A percentile compares a stretch with the other conserved stretches of the same genome.
Conservation (phyloP, 2,888 invertebrate species). For the Acleris sparsana region DNA sequence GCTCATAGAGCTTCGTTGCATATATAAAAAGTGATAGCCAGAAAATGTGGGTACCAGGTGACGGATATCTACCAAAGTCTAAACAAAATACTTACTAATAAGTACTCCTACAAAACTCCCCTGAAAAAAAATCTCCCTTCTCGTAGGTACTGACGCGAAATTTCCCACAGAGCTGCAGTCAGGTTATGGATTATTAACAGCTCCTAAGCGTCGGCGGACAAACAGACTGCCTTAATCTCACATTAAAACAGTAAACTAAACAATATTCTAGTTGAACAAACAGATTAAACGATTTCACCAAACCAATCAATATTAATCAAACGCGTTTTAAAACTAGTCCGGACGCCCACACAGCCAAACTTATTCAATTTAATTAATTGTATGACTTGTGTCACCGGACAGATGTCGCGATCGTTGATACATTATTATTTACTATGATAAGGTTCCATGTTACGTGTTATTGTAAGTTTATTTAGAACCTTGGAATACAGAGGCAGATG, state of each 20-base stretch:
- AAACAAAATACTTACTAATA: too few relatives aligned
- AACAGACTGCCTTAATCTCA: too few relatives aligned
- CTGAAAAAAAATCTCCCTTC: too few relatives aligned
- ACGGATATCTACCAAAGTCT: too few relatives aligned
- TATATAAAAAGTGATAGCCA: too few relatives aligned
- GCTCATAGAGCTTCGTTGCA: too few relatives aligned
- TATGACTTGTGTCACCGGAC: conserved; percentile 53
- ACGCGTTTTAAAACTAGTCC: conserved; percentile 27
- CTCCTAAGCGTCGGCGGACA: too few relatives aligned
- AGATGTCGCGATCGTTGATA: conserved; percentile 52
- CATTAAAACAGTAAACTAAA: not conserved
- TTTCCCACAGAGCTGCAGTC: too few relatives aligned
- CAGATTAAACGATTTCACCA: conserved; percentile 1
- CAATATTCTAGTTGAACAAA: not conserved
- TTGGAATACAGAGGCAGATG: conserved; percentile 44
- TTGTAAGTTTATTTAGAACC: conserved; percentile 10
- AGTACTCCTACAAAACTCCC: too few relatives aligned
- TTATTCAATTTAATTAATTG: conserved; percentile 61
- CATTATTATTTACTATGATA: not conserved
- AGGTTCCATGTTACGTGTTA: not conserved
- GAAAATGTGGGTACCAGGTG: too few relatives aligned
- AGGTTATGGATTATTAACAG: too few relatives aligned
- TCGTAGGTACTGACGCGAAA: too few relatives aligned
- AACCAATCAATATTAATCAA: conserved; percentile 34
- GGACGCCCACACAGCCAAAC: conserved; percentile 22